Evolutionary conservation across 1,140 invertebrate genomes (phyloP), one percentile per base, ranked within the genome.

Genomic region (Sitophilus oryzae): DNA sequence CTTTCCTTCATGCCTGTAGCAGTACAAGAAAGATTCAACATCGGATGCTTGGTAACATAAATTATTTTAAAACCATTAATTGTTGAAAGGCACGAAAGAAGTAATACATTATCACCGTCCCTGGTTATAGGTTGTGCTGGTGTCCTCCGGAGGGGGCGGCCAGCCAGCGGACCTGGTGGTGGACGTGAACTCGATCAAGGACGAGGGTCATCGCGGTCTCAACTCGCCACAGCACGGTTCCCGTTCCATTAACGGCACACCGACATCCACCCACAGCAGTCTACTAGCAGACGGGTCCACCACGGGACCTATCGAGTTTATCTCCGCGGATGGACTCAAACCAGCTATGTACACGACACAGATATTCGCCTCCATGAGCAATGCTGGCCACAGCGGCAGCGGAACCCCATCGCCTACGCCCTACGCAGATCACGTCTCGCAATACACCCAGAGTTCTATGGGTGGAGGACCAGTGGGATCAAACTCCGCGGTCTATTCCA

Each of bases 381-480:
- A 62, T 52, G 55, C 67, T 14, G 60, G 65, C 30, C 68, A 70
- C 40, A 66, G 68, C 38, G 72, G 67, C 23, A 74, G 73, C 62
- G 73, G 72, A 14, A 72, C 73, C 10, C 74, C 75, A 14, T 76
- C 75, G 23, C 79, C 81, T 11, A 80, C 77, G 48, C 79, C 80
- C n/a, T 80, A 80, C 56, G 73, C 61, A 20, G 71, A 71, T 42
- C 71, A 76, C 55, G 64, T 60, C 10, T 58, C 74, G 45, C 77
- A 80, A 66, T 80, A 80, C 64, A 75, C 73, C 58, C 77, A 72
- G 69, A 79, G 71, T 69, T 76, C 72, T 58, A 72, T 62, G 48
- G 60, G 51, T 8, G 52, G 48, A 30, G 52, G 53, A 35, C 54
- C 66, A 19, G 41, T 34, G 61, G 40, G 53, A 55, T 43, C 65